Conservation (phyloP, 2,888 invertebrate species). For the Hirudinaria manillensis region DNA sequence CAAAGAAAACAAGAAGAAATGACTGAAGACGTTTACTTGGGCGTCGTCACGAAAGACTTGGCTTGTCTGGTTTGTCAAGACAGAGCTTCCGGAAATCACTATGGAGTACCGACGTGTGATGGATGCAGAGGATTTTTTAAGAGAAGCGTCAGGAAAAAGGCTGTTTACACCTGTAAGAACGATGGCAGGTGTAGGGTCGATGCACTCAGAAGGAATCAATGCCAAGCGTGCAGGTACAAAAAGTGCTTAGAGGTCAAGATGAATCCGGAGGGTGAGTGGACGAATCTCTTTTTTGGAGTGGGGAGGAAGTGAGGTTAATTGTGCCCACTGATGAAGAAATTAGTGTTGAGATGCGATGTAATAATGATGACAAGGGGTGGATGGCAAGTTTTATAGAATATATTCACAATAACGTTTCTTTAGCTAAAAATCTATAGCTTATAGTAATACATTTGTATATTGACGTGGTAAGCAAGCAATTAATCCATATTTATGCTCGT, state of each 20-base stretch:
- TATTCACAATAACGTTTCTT: background rate
- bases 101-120: conserved; percentile 58
- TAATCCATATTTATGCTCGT: background rate
- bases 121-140: conserved; percentile 82
- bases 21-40: background rate
- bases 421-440: background rate
- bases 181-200: conserved; percentile 80
- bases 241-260: conserved; percentile 86
- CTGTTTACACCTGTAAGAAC: conserved; percentile 87
- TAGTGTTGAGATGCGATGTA: background rate
- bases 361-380: background rate
- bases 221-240: conserved; percentile 84
- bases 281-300: background rate
- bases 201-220: conserved; percentile 83
- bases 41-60: conserved; percentile 52
- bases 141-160: conserved; percentile 76
- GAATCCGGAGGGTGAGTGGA: conserved; percentile 78
- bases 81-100: conserved; percentile 57
- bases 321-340: background rate
- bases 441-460: background rate
- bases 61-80: conserved; percentile 56
- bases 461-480: background rate
- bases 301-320: background rate
- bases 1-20: background rate
- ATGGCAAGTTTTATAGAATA: background rate